Evolutionary conservation across 1,140 invertebrate species (phyloP), one percentile per base, ranked within the genome.

Genomic region (Zophobas atratus): DNA sequence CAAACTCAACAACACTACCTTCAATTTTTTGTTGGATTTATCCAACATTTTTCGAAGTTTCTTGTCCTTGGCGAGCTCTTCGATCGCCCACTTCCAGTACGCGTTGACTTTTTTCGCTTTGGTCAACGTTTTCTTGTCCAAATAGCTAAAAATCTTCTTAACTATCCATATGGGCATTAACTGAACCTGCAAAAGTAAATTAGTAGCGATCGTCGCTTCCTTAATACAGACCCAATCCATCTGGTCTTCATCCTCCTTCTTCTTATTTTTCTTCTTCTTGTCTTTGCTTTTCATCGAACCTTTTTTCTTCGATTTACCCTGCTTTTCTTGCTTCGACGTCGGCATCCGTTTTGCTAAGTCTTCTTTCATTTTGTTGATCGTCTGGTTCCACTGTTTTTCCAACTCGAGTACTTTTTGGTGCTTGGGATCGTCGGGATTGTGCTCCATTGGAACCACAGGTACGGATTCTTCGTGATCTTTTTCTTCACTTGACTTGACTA

Each of bases 91-190:
- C 1, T 79, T 55, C 81, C 81, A 82, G 41, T 79, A 79, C 3
- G 1, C n/a, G 63, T 80, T 79, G 20, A 82, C 75, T 72, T 79
- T 77, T 56, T 82, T 82, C 8, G 80, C 6, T 43, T 57, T 57
- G 2, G 39, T 39, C n/a, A 82, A 53, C 1, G 74, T 76, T 78
- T 81, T 80, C 6, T 74, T 33, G 76, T 81, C 79, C 2, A 82
- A 71, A 55, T 81, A 73, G 20, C 56, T 39, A 20, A 82, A 77
- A 8, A 82, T 82, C 71, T 79, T 82, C 53, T 82, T 82, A 0
- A 80, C 77, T 0, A 81, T 76, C 77, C 79, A 79, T 34, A 82
- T 79, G 2, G 81, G 81, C 32, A 82, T 46, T 20, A 78, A 67
- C 41, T 81, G 79, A 35, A 82, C 56, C 75, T 67, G 46, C 8